Conservation (phyloP, 2,888 invertebrate genomes). For the Archaeoteleia sp. region DNA sequence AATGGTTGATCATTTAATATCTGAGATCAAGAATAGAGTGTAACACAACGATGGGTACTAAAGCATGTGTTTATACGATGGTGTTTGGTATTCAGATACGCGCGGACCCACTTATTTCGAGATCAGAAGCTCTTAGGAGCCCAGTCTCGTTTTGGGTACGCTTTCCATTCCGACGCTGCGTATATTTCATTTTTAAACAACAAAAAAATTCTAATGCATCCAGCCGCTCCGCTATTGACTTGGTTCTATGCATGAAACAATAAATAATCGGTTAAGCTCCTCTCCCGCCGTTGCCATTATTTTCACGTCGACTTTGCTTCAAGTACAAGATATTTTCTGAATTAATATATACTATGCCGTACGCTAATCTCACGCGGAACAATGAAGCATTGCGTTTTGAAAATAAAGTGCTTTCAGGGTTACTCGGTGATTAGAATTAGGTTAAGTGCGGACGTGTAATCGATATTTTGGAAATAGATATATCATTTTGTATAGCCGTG, state of each 20-base stretch:
- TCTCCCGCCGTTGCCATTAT: slow-evolving; percentile 63
- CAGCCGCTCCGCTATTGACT: slow-evolving; percentile 65
- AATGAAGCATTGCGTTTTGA: slow-evolving; percentile 5
- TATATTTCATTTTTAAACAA: slow-evolving; percentile 76
- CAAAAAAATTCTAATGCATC: slow-evolving; percentile 74
- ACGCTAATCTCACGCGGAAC: slow-evolving; percentile 31
- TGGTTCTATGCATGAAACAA: slow-evolving; percentile 67
- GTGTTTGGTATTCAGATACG: slow-evolving; percentile 72
- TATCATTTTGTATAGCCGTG: too few species aligned
- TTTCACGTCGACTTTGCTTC: slow-evolving; percentile 63
- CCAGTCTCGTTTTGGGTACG: slow-evolving; percentile 60
- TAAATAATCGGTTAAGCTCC: slow-evolving; percentile 70
- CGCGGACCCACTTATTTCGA: slow-evolving; percentile 74
- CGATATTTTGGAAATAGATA: too few species aligned
- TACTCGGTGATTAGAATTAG: too few species aligned
- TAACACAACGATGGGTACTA: slow-evolving; percentile 41
- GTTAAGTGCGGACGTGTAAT: too few species aligned
- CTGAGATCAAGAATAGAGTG: slow-evolving; percentile 30
- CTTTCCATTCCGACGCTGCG: slow-evolving; percentile 63
- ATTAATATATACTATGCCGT: slow-evolving; percentile 44
- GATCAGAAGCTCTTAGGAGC: slow-evolving; percentile 66
- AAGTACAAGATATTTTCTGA: slow-evolving; percentile 45
- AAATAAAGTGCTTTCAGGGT: slow-evolving; percentile 14
- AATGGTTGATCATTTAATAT: slow-evolving; percentile 44
- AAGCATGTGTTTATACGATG: slow-evolving; percentile 57